Evolutionary conservation across 2,888 invertebrate genomes (phyloP).

Genomic region (Eucera pruinosa): DNA sequence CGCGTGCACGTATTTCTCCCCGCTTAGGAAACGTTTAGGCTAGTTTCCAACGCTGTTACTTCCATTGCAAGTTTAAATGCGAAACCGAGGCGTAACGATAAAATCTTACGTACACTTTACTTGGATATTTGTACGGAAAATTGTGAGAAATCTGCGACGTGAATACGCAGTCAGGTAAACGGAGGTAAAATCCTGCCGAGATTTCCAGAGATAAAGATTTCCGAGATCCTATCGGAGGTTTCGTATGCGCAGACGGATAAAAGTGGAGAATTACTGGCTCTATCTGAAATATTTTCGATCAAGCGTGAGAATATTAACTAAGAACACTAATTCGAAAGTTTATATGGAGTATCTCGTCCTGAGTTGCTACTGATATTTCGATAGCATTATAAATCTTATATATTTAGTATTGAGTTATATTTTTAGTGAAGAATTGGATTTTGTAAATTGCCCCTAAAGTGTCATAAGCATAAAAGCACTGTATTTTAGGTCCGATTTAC

Average conservation of each 20-base stretch:
- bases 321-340: too few relatives aligned
- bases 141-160: background rate
- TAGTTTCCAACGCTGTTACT: background rate
- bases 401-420: too few relatives aligned
- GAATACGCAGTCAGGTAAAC: background rate
- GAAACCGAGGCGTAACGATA: background rate
- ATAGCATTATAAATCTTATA: too few relatives aligned
- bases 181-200: constrained; percentile 2
- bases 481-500: too few relatives aligned
- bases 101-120: background rate
- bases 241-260: constrained; percentile 16
- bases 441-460: too few relatives aligned
- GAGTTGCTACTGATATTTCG: too few relatives aligned
- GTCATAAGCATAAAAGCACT: too few relatives aligned
- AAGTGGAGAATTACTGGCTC: constrained; percentile 19
- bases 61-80: background rate
- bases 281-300: too few relatives aligned
- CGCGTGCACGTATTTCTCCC: background rate
- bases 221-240: constrained; percentile 35
- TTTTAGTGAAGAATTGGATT: too few relatives aligned
- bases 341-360: too few relatives aligned
- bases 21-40: background rate
- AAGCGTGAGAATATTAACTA: too few relatives aligned
- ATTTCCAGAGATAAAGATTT: constrained; percentile 16
- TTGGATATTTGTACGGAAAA: background rate